Conservation (phyloP, 2,797 vertebrate genomes). For the Rousettus madagascariensis region DNA sequence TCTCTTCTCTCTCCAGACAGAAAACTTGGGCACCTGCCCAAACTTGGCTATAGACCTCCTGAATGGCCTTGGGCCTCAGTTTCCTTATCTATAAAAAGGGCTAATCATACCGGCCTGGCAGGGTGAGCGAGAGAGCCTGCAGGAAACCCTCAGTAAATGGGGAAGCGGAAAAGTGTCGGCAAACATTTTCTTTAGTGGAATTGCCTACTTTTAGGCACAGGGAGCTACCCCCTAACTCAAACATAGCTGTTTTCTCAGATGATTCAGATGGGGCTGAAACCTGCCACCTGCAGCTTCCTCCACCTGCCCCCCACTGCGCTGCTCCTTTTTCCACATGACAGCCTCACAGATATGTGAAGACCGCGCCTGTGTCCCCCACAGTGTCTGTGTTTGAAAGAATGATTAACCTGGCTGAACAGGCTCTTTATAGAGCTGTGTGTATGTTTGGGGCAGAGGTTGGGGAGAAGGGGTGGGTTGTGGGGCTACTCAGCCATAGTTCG, state of each 20-base stretch:
- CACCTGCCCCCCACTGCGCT: accelerated
- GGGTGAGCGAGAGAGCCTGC: background rate
- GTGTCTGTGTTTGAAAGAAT: conserved; percentile 51
- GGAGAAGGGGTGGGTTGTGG: too few relatives aligned
- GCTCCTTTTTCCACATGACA: conserved; percentile 55
- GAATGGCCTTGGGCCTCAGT: conserved; percentile 29
- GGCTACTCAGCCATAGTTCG: too few relatives aligned
- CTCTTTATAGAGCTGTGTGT: background rate
- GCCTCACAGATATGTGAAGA: conserved; percentile 50
- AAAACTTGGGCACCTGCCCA: background rate
- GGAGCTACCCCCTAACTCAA: background rate
- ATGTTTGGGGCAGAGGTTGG: background rate
- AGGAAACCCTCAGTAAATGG: background rate
- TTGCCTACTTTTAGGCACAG: background rate
- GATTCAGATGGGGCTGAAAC: background rate
- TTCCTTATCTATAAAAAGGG: conserved; percentile 17
- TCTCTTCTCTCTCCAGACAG: background rate
- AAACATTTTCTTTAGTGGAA: background rate
- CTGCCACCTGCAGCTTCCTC: background rate
- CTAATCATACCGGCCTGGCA: background rate
- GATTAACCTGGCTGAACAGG: conserved; percentile 64
- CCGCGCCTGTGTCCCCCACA: background rate
- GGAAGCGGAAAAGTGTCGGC: background rate
- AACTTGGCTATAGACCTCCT: background rate
- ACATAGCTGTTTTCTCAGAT: conserved; percentile 1